Percentiles rank a stretch among this genome's conserved stretches.
Conservation (phyloP, 2,113 vertebrate genomes). For the Nothocercus julius region DNA sequence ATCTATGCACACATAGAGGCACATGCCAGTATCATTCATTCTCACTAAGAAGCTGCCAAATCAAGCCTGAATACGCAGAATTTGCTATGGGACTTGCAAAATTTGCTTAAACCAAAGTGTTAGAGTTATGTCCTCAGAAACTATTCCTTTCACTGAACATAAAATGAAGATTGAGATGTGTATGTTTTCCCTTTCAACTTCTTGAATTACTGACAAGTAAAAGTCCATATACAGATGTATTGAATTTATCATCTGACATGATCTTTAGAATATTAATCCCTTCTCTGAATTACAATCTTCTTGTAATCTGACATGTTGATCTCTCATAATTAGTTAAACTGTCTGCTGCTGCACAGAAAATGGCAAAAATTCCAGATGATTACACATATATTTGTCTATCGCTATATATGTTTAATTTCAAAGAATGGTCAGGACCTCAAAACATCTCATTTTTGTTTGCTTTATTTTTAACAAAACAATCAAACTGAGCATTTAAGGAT, state of each 20-base stretch:
- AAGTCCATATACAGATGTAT: neutral
- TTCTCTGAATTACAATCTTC: neutral
- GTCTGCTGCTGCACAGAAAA: neutral
- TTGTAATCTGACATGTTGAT: conserved; percentile 7
- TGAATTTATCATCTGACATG: neutral
- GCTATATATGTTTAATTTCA: neutral
- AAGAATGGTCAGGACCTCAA: neutral
- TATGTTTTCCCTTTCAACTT: neutral
- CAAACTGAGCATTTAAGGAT: neutral
- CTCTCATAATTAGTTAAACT: neutral
- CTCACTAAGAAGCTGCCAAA: neutral
- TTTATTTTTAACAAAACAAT: neutral
- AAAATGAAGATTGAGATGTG: neutral
- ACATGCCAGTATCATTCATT: neutral
- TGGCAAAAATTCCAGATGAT: neutral
- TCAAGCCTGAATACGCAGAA: neutral
- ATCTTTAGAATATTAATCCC: neutral
- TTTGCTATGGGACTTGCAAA: neutral
- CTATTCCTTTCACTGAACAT: neutral
- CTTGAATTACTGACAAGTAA: neutral
- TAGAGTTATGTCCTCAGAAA: neutral
- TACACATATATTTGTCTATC: neutral
- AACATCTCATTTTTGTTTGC: neutral
- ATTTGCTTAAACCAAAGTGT: neutral
- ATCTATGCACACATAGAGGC: neutral